phyloP scores from a whole-genome alignment of 2,888 invertebrate genomes.

The Craniophora ligustri region DNA sequence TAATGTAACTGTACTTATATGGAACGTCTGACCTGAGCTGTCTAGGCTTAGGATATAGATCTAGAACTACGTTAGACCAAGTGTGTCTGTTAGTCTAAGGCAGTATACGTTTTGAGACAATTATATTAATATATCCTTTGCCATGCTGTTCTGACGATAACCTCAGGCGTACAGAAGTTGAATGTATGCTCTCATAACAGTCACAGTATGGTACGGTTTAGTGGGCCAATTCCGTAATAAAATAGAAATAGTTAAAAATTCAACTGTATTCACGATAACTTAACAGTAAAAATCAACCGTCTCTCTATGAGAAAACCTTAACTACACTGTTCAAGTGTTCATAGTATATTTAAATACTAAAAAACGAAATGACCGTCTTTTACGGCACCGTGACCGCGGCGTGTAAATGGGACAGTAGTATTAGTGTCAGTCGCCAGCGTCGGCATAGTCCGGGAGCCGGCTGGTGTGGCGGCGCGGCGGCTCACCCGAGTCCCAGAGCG shows the following conservation, averaged over 20 bases:
- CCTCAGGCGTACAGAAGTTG: no score
- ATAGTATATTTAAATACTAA: not conserved
- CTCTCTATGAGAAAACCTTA: not conserved
- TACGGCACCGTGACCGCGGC: no score
- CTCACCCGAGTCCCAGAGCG: conserved; percentile 94
- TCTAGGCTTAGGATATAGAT: no score
- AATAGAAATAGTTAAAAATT: not conserved
- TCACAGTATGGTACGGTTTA: not conserved
- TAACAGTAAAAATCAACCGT: not conserved
- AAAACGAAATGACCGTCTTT: not conserved
- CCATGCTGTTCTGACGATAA: no score
- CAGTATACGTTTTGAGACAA: no score
- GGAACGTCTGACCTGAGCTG: no score
- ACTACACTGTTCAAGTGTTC: no score
- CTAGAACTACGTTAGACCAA: no score
- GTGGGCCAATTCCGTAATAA: not conserved
- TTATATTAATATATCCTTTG: no score
- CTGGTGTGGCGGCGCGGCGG: not conserved
- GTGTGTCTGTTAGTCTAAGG: no score
- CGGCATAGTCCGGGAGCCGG: not conserved
- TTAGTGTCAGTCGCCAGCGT: not conserved
- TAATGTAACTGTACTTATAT: no score
- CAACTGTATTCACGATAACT: not conserved
- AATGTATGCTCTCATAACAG: not conserved
- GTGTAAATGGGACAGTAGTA: no score